These are phyloP conservation scores for Orius insidiosus DNA, from an alignment of 1,140 invertebrate genomes.

Conservation along the genomic window DNA sequence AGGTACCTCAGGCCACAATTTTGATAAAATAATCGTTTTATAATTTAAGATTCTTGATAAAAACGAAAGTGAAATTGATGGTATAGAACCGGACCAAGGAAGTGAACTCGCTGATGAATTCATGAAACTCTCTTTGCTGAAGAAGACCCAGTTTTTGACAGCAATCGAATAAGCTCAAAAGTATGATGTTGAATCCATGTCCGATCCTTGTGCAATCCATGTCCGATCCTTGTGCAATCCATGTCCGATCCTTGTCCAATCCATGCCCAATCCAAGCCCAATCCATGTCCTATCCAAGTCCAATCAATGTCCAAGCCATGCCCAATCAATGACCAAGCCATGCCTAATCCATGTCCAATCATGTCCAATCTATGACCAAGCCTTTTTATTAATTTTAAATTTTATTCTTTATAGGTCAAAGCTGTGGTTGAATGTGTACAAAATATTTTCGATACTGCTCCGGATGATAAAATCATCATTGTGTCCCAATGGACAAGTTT, in stretches of 20 bases:
- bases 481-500: constrained; percentile 78
- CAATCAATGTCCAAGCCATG: too few relatives aligned
- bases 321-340: too few relatives aligned
- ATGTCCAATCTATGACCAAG: too few relatives aligned
- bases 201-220: too few relatives aligned
- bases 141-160: constrained; percentile 48
- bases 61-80: constrained; percentile 27
- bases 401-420: constrained; percentile 29
- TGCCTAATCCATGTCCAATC: too few relatives aligned
- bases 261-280: too few relatives aligned
- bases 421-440: constrained; percentile 38
- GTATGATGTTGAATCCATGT: too few relatives aligned
- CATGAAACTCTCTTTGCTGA: constrained; percentile 24
- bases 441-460: constrained; percentile 30
- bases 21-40: too few relatives aligned
- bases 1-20: constrained; percentile 30
- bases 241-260: too few relatives aligned
- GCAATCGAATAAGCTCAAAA: constrained; percentile 40
- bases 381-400: constrained; percentile 12
- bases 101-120: constrained; percentile 34
- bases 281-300: too few relatives aligned
- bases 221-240: too few relatives aligned
- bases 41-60: constrained; percentile 36
- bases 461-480: constrained; percentile 56
- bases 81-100: constrained; percentile 25